Evolutionary conservation across 2,113 vertebrate species (phyloP).

Genomic region (Bombycilla garrulus): DNA sequence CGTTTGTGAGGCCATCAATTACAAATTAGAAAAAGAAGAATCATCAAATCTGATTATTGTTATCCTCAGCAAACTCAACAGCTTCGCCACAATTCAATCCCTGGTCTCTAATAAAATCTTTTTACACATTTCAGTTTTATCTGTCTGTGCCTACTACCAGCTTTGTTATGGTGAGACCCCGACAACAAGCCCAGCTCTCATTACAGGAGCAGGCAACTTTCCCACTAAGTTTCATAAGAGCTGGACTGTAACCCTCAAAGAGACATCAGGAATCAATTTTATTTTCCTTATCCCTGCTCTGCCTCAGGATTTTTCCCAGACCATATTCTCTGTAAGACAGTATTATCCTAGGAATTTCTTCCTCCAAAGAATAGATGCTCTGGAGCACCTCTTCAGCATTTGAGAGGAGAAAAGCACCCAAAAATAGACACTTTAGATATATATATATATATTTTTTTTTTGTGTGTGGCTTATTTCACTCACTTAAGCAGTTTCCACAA

Average conservation of each 20-base stretch:
- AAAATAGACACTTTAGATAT: not conserved
- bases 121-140: not conserved
- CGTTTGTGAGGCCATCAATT: not conserved
- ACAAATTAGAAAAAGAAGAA: not conserved
- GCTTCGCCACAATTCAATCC: not conserved
- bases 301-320: not conserved
- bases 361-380: not conserved
- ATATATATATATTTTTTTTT: too few species aligned
- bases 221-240: not conserved
- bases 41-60: not conserved
- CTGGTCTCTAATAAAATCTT: not conserved
- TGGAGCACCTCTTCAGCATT: not conserved
- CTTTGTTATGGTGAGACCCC: not conserved
- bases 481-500: not conserved
- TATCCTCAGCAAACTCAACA: not conserved
- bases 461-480: not conserved
- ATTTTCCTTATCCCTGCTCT: not conserved
- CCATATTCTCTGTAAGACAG: not conserved
- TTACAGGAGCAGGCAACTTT: not conserved
- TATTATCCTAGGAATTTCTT: not conserved
- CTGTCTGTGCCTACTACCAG: not conserved
- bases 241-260: not conserved
- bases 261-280: constrained; percentile 5
- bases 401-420: not conserved
- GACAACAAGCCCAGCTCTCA: not conserved